Conservation (phyloP, 2,888 invertebrate genomes). For the Bimastos eiseni region DNA sequence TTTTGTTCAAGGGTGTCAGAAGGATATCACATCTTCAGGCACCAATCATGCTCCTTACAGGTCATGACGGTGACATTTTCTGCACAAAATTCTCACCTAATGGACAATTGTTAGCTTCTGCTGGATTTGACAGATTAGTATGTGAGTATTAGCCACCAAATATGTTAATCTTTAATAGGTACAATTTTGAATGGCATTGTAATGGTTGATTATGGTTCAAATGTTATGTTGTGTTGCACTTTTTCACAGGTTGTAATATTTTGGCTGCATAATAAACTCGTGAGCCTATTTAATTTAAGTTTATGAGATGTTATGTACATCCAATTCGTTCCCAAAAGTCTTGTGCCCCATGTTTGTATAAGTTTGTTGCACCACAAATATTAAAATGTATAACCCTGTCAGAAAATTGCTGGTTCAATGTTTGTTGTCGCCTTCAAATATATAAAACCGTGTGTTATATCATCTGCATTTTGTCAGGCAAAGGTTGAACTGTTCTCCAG, state of each 20-base stretch:
- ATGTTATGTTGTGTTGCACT: neutral
- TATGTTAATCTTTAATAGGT: neutral
- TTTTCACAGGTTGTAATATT: neutral
- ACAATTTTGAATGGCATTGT: neutral
- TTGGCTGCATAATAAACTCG: too few species aligned
- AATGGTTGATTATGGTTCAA: too few species aligned
- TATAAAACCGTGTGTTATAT: neutral
- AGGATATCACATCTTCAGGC: conserved; percentile 84
- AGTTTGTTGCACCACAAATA: neutral
- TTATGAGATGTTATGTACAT: neutral
- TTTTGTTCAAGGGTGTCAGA: conserved; percentile 17
- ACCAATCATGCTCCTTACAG: conserved; percentile 93
- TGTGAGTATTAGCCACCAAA: conserved; percentile 71
- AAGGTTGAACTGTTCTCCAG: neutral
- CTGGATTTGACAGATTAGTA: conserved; percentile 92
- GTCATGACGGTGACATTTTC: conserved; percentile 95
- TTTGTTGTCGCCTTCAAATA: neutral
- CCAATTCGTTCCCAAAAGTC: too few species aligned
- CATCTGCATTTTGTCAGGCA: neutral
- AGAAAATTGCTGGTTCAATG: too few species aligned
- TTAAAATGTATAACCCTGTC: neutral
- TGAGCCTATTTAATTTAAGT: too few species aligned
- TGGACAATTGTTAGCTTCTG: conserved; percentile 88
- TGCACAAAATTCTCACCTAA: conserved; percentile 92
- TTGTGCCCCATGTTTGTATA: neutral